phyloP scores from a whole-genome alignment of 2,797 vertebrate genomes.

The Micrastur ruficollis region DNA sequence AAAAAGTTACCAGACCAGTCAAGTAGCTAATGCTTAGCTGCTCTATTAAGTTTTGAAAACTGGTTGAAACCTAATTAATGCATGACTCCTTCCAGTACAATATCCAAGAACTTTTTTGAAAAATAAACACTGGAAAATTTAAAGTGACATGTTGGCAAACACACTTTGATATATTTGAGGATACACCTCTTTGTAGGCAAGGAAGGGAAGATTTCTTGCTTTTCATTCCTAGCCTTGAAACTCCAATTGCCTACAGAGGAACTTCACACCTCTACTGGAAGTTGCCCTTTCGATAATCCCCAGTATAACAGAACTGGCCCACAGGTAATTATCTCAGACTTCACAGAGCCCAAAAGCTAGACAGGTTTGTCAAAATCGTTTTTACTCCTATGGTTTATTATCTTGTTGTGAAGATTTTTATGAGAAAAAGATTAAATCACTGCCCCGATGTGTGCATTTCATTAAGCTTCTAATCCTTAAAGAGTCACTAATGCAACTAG shows the following conservation, averaged over 20 bases:
- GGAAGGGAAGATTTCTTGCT: neutral
- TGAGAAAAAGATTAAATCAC: conserved; percentile 73
- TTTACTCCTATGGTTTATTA: conserved; percentile 70
- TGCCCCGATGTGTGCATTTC: conserved; percentile 65
- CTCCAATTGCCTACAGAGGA: neutral
- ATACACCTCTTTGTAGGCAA: neutral
- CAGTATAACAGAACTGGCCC: neutral
- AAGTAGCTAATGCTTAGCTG: neutral
- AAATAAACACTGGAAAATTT: neutral
- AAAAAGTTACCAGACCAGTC: neutral
- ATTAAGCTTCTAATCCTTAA: conserved; percentile 74
- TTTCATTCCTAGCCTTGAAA: neutral
- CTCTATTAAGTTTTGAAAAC: neutral
- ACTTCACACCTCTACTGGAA: neutral
- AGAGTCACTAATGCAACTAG: conserved; percentile 66
- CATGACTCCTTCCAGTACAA: neutral
- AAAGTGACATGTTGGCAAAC: neutral
- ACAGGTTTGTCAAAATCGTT: conserved; percentile 70
- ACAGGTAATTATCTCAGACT: conserved; percentile 57
- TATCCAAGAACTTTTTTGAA: neutral
- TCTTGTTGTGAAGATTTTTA: conserved; percentile 71
- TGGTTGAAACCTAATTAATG: neutral
- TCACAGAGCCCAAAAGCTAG: conserved; percentile 1
- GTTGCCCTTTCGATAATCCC: conserved; percentile 24
- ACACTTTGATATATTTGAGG: neutral